Base-by-base conservation (phyloP, 2,888 invertebrate species). In the Chorisops tibialis region DNA sequence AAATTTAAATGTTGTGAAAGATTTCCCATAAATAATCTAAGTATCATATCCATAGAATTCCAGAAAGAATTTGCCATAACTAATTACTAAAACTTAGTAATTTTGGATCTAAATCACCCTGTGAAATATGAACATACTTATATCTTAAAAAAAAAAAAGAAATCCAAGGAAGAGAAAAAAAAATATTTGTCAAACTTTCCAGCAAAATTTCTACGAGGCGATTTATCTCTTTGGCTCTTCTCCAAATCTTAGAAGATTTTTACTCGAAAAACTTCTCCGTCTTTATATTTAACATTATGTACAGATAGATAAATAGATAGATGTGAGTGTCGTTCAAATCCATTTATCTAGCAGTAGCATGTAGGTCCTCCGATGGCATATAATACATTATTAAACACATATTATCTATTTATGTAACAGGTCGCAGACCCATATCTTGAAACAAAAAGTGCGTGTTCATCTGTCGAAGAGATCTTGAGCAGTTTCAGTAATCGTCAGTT, bases 351-450 rank as follows among this genome's bases (percentile, higher is more conserved):
- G 54, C 41, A 43, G 24, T 56, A 48, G 54, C 21, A 54, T 39
- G 52, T 30, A 43, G 16, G 14, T 56, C 12, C 56, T 35, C 56
- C 37, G 43, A 38, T 47, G 30, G 7, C 30, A 30, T 30, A 30
- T 30, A 30, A 30, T 66, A 63, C 60, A 63, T 58, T 60, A 58
- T 45, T 37, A 66, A 64, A 62, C 61, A 67, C 69, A 66, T 66
- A 67, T 68, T 68, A 69, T 75, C 74, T 71, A 70, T 71, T 70
- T 69, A 70, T 71, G 69, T 72, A 75, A 67, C 74, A 86, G 85
- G 81, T 83, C 74, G 81, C 83, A 71, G 87, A 88, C 78, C 84
- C 85, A 68, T 83, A 87, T 79, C 82, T 89, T 70, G 86, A 88
- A 75, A 80, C 84, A 66, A 82, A 84, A 70, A 82, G 84, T 73